phyloP scores from a whole-genome alignment of 1,140 invertebrate species.

The Teleopsis dalmanni region DNA sequence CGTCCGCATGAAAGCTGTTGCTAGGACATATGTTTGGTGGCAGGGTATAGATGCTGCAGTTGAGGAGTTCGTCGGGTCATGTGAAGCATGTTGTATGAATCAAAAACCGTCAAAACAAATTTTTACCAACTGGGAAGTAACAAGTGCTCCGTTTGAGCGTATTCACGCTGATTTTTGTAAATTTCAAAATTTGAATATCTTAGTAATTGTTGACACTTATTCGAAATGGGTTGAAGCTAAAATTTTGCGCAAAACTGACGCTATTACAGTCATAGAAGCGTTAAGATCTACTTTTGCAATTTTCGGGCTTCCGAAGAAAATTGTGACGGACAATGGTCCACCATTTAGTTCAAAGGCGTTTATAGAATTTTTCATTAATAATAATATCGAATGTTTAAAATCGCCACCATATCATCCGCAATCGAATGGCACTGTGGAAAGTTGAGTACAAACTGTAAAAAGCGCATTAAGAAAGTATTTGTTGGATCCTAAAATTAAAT shows the following conservation, averaged over 20 bases:
- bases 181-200: not conserved
- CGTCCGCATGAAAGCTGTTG: not conserved
- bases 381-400: slow-evolving; percentile 1
- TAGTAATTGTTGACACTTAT: not conserved
- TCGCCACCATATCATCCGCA: slow-evolving; percentile 1
- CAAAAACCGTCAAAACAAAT: not conserved
- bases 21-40: slow-evolving; percentile 2
- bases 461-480: slow-evolving; percentile 3
- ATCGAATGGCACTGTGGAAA: slow-evolving; percentile 8
- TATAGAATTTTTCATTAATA: slow-evolving; percentile 5
- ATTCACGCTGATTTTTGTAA: slow-evolving; percentile 4
- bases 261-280: not conserved
- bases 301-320: slow-evolving; percentile 3
- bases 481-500: not conserved
- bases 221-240: slow-evolving; percentile 2
- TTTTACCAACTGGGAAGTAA: not conserved
- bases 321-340: slow-evolving; percentile 8
- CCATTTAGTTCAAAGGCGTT: slow-evolving; percentile 8
- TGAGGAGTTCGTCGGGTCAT: not conserved
- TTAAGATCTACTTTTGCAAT: slow-evolving; percentile 1
- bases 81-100: not conserved
- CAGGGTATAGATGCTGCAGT: not conserved
- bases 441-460: slow-evolving; percentile 8
- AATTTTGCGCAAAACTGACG: slow-evolving; percentile 2
- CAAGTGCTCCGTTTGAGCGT: not conserved